Evolutionary conservation across 1,140 invertebrate genomes (phyloP).

Genomic region (Hestina assimilis): DNA sequence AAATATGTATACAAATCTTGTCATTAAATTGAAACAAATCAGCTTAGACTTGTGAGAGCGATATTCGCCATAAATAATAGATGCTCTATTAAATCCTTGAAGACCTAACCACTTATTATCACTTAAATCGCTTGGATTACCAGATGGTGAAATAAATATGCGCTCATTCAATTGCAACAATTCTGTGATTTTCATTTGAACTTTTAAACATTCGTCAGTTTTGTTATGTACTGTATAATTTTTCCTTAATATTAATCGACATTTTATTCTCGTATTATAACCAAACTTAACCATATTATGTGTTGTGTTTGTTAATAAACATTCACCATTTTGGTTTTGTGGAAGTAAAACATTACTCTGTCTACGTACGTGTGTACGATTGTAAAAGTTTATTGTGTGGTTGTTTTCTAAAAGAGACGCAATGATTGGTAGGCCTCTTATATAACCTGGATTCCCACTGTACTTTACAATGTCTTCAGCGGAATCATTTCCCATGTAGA

Average conservation of each 20-base stretch:
- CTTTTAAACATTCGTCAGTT: conserved; percentile 39
- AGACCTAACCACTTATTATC: conserved; percentile 49
- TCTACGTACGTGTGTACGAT: conserved; percentile 22
- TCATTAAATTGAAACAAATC: conserved; percentile 49
- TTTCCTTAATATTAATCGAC: conserved; percentile 34
- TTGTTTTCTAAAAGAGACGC: conserved; percentile 44
- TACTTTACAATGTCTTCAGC: conserved; percentile 40
- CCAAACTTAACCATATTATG: conserved; percentile 50
- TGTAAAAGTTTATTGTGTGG: conserved; percentile 53
- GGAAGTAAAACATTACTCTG: conserved; percentile 37
- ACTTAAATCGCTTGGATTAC: conserved; percentile 42
- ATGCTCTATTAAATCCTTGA: conserved; percentile 23
- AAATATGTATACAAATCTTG: conserved; percentile 42
- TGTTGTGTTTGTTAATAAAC: conserved; percentile 37
- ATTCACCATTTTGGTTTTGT: conserved; percentile 46
- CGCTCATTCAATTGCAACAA: conserved; percentile 35
- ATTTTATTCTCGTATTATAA: conserved; percentile 51
- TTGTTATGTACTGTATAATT: conserved; percentile 29
- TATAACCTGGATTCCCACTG: conserved; percentile 63
- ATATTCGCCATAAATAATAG: conserved; percentile 40
- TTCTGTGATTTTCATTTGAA: conserved; percentile 44
- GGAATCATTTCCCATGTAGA: conserved; percentile 48
- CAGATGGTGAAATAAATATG: conserved; percentile 48
- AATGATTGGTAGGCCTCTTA: conserved; percentile 46
- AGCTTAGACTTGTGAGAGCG: conserved; percentile 36